phyloP scores from a whole-genome alignment of 2,888 invertebrate species.

The Malthinus flaveolus region DNA sequence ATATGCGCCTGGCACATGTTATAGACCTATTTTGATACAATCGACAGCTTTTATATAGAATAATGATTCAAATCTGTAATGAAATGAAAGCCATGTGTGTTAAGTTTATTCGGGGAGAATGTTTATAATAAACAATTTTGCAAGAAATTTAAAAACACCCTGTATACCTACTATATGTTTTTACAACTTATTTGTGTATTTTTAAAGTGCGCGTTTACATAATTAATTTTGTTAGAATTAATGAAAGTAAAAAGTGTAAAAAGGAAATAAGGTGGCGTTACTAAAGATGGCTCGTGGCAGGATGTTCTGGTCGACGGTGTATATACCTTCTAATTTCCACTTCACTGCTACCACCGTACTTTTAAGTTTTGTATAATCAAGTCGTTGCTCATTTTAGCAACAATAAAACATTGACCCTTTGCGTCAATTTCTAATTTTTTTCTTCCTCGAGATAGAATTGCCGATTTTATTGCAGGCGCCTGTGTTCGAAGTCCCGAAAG shows the following conservation, averaged over 20 bases:
- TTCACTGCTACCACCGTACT: slow-evolving; percentile 12
- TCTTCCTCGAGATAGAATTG: too few relatives aligned
- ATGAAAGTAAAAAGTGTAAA: neutral
- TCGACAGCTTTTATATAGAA: slow-evolving; percentile 24
- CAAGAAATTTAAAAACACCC: too few relatives aligned
- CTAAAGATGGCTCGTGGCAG: slow-evolving; percentile 19
- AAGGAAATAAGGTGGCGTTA: slow-evolving; percentile 4
- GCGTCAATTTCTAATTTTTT: too few relatives aligned
- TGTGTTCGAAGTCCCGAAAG: neutral
- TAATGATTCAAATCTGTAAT: slow-evolving; percentile 18
- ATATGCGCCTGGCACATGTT: slow-evolving; percentile 23
- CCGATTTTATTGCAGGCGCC: too few relatives aligned
- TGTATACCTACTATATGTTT: too few relatives aligned
- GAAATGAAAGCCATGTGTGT: slow-evolving; percentile 11
- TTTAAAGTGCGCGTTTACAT: neutral
- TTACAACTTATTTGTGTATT: neutral
- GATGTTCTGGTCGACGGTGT: slow-evolving; percentile 10
- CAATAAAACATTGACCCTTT: slow-evolving; percentile 11
- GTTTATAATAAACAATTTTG: neutral
- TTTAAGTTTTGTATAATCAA: slow-evolving; percentile 5
- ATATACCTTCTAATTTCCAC: slow-evolving; percentile 15
- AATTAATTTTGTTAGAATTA: neutral
- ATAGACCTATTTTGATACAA: slow-evolving; percentile 25
- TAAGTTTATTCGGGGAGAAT: slow-evolving; percentile 3
- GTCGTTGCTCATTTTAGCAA: slow-evolving; percentile 3